phyloP scores from a whole-genome alignment of 2,113 vertebrate species.

The Galbula dea region DNA sequence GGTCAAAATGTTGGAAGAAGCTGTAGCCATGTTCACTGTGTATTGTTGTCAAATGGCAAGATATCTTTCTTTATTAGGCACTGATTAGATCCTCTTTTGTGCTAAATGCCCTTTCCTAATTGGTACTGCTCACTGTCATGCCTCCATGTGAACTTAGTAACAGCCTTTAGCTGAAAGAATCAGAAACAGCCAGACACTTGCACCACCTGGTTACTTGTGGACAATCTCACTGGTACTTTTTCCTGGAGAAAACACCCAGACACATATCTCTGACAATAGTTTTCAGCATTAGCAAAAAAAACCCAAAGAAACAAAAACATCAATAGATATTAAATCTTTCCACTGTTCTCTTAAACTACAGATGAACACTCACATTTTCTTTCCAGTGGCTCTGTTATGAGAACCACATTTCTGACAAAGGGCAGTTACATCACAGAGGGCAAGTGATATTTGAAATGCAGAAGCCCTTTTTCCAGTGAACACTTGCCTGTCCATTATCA shows the following conservation, averaged over 20 bases:
- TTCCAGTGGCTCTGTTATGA: neutral
- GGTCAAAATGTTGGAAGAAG: neutral
- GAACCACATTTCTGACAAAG: neutral
- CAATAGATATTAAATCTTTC: neutral
- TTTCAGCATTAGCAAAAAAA: neutral
- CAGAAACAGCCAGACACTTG: neutral
- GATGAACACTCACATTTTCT: rapidly evolving
- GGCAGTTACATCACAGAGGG: neutral
- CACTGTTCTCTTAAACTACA: neutral
- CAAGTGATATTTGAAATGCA: neutral
- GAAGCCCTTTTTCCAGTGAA: neutral
- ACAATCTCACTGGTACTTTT: neutral
- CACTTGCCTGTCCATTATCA: neutral
- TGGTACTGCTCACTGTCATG: neutral
- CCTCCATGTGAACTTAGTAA: neutral
- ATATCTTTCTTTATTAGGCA: neutral
- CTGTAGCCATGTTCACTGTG: neutral
- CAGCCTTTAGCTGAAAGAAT: neutral
- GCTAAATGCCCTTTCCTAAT: neutral
- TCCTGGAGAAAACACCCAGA: neutral
- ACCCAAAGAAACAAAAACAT: too few species aligned
- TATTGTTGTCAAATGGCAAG: neutral
- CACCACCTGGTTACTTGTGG: neutral
- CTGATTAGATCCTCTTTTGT: neutral
- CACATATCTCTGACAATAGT: neutral